phyloP scores from a whole-genome alignment of 2,113 vertebrate species.

The Chroicocephalus ridibundus region DNA sequence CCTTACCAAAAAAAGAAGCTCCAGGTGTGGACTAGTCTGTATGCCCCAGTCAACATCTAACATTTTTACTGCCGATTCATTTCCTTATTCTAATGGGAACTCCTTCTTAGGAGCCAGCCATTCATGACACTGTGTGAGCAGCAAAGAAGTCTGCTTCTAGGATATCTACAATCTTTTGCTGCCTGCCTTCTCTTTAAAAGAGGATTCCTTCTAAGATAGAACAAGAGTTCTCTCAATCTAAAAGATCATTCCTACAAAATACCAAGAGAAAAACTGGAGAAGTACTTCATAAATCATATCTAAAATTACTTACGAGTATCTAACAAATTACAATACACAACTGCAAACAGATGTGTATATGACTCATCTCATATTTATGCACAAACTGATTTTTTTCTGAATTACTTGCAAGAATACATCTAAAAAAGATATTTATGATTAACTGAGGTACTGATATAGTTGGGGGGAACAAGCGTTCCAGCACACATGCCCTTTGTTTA shows the following conservation, averaged over 20 bases:
- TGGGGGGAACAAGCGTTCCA: background rate
- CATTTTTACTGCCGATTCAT: background rate
- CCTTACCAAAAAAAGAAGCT: background rate
- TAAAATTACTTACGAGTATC: background rate
- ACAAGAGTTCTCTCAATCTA: background rate
- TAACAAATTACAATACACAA: background rate
- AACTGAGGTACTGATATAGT: background rate
- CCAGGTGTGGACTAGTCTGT: background rate
- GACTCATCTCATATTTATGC: background rate
- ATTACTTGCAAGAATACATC: background rate
- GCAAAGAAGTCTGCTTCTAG: background rate
- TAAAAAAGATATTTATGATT: background rate
- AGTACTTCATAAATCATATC: background rate
- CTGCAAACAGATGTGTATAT: background rate
- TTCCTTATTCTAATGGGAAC: background rate
- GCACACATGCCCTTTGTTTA: background rate
- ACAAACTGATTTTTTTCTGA: background rate
- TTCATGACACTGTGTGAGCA: background rate
- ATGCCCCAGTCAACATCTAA: fast-evolving
- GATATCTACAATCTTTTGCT: background rate
- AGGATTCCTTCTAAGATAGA: background rate
- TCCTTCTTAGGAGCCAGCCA: background rate
- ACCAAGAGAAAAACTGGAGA: background rate
- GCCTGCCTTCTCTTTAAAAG: background rate
- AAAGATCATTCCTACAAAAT: background rate